A percentile compares a stretch with the other conserved stretches of the same genome.
These are phyloP conservation scores for Diarsia rubi DNA, from an alignment of 2,888 invertebrate species.

Conservation along the genomic window DNA sequence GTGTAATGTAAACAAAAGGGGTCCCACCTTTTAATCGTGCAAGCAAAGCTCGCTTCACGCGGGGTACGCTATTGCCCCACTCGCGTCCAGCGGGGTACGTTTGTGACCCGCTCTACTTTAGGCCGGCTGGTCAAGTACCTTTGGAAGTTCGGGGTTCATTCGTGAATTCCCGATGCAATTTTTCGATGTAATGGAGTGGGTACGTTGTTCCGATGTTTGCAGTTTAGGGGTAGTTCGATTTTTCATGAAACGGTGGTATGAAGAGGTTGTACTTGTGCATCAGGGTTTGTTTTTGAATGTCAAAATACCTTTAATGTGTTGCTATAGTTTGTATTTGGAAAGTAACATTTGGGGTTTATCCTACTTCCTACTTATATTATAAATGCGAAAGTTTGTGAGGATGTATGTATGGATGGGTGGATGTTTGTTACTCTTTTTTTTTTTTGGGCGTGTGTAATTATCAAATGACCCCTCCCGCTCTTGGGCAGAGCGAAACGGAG, in stretches of 20 bases:
- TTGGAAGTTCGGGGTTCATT: conserved; percentile 35
- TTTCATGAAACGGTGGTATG: neutral
- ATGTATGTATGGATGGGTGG: no score
- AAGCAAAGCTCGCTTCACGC: conserved; percentile 48
- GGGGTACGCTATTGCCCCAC: conserved; percentile 53
- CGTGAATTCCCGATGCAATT: conserved; percentile 14
- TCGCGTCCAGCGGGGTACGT: conserved; percentile 41
- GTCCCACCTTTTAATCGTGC: conserved; percentile 63
- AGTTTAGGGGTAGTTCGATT: neutral
- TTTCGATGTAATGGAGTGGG: conserved; percentile 27
- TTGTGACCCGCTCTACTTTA: conserved; percentile 62
- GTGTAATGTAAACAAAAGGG: conserved; percentile 60
- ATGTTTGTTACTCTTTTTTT: no score
- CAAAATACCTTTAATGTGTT: neutral
- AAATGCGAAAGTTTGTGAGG: no score
- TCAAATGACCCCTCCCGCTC: no score
- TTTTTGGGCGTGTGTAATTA: no score
- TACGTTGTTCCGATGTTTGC: neutral
- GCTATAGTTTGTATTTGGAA: neutral
- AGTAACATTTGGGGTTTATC: no score
- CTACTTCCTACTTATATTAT: no score
- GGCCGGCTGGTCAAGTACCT: conserved; percentile 62
- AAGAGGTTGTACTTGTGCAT: neutral
- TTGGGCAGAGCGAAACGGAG: no score
- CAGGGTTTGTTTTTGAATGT: neutral